Percentiles rank a stretch among this genome's conserved stretches.
These are phyloP conservation scores for Babyrousa celebensis DNA, from an alignment of 2,797 vertebrate species.

Conservation along the genomic window DNA sequence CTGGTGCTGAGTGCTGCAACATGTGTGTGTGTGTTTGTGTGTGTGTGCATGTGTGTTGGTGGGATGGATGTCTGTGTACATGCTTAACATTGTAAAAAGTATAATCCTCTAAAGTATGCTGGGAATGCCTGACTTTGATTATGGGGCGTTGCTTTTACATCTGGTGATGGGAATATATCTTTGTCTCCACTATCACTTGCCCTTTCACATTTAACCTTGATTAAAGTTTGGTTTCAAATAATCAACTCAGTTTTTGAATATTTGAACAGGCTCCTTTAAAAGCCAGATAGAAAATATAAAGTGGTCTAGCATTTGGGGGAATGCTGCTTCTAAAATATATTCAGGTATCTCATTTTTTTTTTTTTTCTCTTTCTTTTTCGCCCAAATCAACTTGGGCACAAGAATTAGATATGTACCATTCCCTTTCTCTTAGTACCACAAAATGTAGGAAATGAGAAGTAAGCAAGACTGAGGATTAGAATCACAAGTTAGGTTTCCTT, in stretches of 20 bases:
- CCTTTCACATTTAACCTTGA: neutral
- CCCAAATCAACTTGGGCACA: neutral
- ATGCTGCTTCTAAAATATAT: neutral
- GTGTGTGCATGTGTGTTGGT: neutral
- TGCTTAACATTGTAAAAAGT: neutral
- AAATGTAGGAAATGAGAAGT: slow-evolving; percentile 24
- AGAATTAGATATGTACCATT: neutral
- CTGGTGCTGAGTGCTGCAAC: neutral
- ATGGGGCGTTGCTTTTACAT: neutral
- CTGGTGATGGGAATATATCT: neutral
- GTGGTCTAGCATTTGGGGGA: neutral
- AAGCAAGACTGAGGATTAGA: slow-evolving; percentile 55
- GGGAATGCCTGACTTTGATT: neutral
- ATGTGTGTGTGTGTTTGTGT: fast-evolving
- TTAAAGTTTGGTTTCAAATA: slow-evolving; percentile 44
- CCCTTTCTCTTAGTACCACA: neutral
- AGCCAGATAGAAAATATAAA: slow-evolving; percentile 4
- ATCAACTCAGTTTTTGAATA: neutral
- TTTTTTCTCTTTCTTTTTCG: slow-evolving; percentile 37
- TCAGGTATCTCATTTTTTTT: neutral
- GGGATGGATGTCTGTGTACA: neutral
- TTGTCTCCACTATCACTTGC: neutral
- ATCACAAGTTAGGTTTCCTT: neutral
- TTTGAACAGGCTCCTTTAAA: neutral
- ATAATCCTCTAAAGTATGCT: neutral